phyloP scores from a whole-genome alignment of 2,888 invertebrate species.

The Tridacna gigas region DNA sequence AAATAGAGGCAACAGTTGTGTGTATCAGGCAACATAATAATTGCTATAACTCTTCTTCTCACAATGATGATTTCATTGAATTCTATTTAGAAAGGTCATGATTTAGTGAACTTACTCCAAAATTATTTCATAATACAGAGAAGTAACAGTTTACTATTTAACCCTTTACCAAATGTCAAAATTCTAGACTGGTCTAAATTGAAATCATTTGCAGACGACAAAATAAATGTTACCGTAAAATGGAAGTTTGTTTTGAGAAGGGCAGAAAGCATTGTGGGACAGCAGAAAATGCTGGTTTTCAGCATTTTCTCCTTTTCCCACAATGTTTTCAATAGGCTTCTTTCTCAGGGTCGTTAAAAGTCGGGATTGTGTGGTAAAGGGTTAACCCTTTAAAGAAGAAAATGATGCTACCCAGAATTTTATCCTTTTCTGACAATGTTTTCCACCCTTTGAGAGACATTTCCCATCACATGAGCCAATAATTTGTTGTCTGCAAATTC shows the following conservation, averaged over 20 bases:
- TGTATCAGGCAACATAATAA: too few species aligned
- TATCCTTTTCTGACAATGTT: neutral
- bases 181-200: neutral
- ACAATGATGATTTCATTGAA: neutral
- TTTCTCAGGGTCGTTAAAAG: too few species aligned
- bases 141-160: too few species aligned
- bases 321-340: neutral
- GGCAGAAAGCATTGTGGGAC: neutral
- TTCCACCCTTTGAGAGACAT: neutral
- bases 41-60: neutral
- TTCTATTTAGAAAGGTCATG: too few species aligned
- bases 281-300: neutral
- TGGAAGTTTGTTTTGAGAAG: too few species aligned
- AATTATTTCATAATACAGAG: too few species aligned
- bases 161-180: neutral
- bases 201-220: too few species aligned
- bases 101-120: too few species aligned
- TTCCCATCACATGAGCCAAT: too few species aligned
- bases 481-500: neutral
- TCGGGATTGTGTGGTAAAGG: too few species aligned
- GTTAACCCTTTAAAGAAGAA: neutral
- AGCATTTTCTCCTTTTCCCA: constrained; percentile 16
- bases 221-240: too few species aligned
- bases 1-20: too few species aligned
- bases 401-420: neutral